Percentiles rank a stretch among this genome's conserved stretches.
phyloP scores from a whole-genome alignment of 2,113 vertebrate species.

The Hassar affinis region DNA sequence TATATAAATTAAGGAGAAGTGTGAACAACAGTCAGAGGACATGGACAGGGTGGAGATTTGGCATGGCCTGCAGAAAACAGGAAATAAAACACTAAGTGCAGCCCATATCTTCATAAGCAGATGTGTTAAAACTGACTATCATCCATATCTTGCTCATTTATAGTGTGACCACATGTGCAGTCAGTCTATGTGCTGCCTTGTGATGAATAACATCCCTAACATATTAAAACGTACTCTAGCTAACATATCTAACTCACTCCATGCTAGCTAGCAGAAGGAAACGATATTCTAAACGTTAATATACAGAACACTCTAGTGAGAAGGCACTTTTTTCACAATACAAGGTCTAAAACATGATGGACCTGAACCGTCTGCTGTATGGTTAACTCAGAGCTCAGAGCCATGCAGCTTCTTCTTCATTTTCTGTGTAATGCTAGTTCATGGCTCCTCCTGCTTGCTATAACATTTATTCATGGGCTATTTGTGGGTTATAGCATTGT shows the following conservation, averaged over 20 bases:
- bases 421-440: conserved; percentile 2
- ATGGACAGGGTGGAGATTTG: not conserved
- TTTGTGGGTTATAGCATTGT: not conserved
- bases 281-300: not conserved
- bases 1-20: too few relatives aligned
- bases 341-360: not conserved
- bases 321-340: not conserved
- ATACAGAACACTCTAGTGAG: not conserved
- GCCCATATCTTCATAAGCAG: not conserved
- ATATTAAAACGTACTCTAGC: not conserved
- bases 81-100: not conserved
- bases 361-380: not conserved
- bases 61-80: not conserved
- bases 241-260: not conserved
- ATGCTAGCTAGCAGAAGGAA: not conserved
- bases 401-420: not conserved
- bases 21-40: not conserved
- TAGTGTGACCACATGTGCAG: not conserved
- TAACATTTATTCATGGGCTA: not conserved
- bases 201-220: not conserved
- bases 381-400: not conserved
- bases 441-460: not conserved
- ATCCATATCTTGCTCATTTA: not conserved
- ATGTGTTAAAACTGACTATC: not conserved
- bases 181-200: not conserved